A percentile compares a stretch with the other conserved stretches of the same genome.
phyloP scores from a whole-genome alignment of 2,113 vertebrate genomes.

The Mastomys natalensis region DNA sequence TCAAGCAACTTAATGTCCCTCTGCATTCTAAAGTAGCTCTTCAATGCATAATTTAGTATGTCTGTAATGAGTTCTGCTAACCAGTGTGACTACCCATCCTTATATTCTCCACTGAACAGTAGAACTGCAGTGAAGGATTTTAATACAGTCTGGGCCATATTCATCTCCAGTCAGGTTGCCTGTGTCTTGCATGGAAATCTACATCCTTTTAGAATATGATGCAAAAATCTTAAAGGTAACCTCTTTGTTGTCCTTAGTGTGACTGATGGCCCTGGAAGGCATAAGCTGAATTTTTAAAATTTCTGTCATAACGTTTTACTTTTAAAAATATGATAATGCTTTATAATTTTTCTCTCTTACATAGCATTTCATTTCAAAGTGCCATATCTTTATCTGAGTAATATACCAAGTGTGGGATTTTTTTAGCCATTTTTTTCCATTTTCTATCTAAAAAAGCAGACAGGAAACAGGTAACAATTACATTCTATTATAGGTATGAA shows the following conservation, averaged over 20 bases:
- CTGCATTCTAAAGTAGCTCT: constrained; percentile 76
- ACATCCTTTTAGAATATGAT: neutral
- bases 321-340: neutral
- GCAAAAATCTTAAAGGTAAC: neutral
- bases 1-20: constrained; percentile 69
- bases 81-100: constrained; percentile 51
- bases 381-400: neutral
- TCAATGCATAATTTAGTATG: constrained; percentile 77
- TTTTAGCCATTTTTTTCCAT: neutral
- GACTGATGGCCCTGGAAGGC: neutral
- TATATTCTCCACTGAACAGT: constrained; percentile 46
- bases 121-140: constrained; percentile 45
- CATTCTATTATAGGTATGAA: constrained; percentile 26
- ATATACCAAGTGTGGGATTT: neutral
- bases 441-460: constrained; percentile 34
- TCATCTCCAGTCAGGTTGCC: neutral
- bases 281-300: neutral
- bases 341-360: constrained; percentile 56
- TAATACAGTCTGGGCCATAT: constrained; percentile 20
- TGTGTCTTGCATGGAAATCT: neutral
- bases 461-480: neutral
- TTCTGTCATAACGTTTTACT: neutral
- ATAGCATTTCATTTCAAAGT: neutral
- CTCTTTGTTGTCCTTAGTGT: neutral
- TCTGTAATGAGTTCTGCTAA: constrained; percentile 76